Evolutionary conservation across 2,888 invertebrate species (phyloP).

Genomic region (Leptarthrus brevirostris): DNA sequence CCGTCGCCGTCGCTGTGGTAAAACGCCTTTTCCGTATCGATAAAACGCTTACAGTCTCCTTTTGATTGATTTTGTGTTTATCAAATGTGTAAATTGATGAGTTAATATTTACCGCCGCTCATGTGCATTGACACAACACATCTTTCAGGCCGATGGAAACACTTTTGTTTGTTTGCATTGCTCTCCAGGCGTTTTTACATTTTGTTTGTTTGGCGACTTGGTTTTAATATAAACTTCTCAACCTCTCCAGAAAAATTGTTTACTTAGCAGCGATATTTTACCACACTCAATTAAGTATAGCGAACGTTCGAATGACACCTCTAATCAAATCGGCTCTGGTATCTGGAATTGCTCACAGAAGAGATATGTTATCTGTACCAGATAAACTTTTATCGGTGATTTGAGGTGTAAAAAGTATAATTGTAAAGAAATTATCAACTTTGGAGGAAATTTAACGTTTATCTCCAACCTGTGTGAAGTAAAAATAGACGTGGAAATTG

Average conservation of each 20-base stretch:
- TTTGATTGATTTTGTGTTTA: conserved; percentile 12
- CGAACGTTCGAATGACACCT: background rate
- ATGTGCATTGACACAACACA: background rate
- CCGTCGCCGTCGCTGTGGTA: background rate
- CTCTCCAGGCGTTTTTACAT: background rate
- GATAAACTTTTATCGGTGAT: no score
- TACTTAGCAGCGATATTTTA: background rate
- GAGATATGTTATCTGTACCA: no score
- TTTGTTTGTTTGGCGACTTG: background rate
- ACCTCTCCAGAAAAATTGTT: background rate
- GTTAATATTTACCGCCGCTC: conserved; percentile 21
- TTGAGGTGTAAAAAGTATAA: no score
- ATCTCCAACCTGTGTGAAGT: no score
- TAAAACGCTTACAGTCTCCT: background rate
- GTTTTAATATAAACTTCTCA: background rate
- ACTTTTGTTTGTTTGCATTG: conserved; percentile 9
- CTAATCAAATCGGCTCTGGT: no score
- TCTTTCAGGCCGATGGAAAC: background rate
- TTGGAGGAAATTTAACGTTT: no score
- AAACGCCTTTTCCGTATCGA: background rate
- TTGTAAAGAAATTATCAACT: no score
- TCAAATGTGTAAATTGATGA: conserved; percentile 35
- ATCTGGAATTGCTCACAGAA: no score
- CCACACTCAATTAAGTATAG: background rate
- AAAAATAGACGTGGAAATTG: no score